phyloP scores from a whole-genome alignment of 2,797 vertebrate species.

The Danio kyathit region DNA sequence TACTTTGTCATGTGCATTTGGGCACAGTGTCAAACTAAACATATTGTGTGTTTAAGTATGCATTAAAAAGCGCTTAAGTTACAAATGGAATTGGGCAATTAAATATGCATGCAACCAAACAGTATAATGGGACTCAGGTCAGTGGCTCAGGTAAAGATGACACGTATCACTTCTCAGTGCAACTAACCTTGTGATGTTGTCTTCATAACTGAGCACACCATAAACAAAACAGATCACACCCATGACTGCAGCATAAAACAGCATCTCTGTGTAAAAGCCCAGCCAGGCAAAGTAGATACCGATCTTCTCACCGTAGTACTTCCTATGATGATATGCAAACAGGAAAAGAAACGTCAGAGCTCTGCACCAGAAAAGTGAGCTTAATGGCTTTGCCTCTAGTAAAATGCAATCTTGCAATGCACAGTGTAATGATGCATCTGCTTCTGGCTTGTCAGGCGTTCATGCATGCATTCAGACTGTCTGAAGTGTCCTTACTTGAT shows the following conservation, averaged over 20 bases:
- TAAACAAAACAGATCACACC: constrained; percentile 94
- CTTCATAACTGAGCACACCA: constrained; percentile 88
- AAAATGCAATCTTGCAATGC: neutral
- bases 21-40: too few relatives aligned
- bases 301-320: constrained; percentile 96
- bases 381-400: neutral
- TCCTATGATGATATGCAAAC: constrained; percentile 74
- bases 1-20: too few relatives aligned
- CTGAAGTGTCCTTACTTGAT: constrained; percentile 81
- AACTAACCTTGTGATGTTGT: constrained; percentile 88
- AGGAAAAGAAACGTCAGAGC: constrained; percentile 5
- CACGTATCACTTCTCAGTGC: neutral
- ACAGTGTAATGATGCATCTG: neutral
- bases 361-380: neutral
- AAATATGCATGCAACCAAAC: constrained; percentile 13
- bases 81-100: neutral
- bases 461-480: neutral
- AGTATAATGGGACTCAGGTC: neutral
- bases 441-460: neutral
- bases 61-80: too few relatives aligned
- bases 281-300: constrained; percentile 98
- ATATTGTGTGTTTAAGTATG: too few relatives aligned
- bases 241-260: constrained; percentile 90
- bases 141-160: neutral
- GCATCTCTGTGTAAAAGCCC: constrained; percentile 97